phyloP scores from a whole-genome alignment of 2,113 vertebrate species.

The Corythaixoides concolor region DNA sequence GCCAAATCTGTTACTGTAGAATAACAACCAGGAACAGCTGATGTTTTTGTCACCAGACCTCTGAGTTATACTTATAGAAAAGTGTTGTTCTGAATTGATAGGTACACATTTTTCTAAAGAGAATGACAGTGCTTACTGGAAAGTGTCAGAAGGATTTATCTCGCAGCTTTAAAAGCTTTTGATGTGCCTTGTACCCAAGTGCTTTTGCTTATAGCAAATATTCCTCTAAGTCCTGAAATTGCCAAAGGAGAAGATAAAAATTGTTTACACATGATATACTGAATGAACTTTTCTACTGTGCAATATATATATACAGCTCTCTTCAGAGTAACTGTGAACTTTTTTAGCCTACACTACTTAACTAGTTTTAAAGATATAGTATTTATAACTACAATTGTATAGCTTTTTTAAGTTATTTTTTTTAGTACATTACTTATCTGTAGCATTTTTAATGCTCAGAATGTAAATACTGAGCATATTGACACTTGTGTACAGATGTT shows the following conservation, averaged over 20 bases:
- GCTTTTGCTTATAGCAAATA: slow-evolving; percentile 72
- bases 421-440: slow-evolving; percentile 65
- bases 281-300: slow-evolving; percentile 82
- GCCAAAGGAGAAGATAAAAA: slow-evolving; percentile 67
- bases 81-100: not conserved
- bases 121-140: slow-evolving; percentile 9
- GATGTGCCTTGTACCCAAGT: slow-evolving; percentile 78
- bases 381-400: slow-evolving; percentile 81
- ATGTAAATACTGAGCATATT: slow-evolving; percentile 13
- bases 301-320: slow-evolving; percentile 84
- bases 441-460: slow-evolving; percentile 45
- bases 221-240: slow-evolving; percentile 57
- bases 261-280: slow-evolving; percentile 76
- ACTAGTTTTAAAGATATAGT: slow-evolving; percentile 73
- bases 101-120: not conserved
- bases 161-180: slow-evolving; percentile 65
- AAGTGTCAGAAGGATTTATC: slow-evolving; percentile 7
- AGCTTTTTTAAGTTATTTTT: slow-evolving; percentile 80
- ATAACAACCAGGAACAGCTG: slow-evolving; percentile 57
- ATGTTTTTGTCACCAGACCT: not conserved
- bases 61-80: not conserved
- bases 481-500: slow-evolving; percentile 27
- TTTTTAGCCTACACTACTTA: slow-evolving; percentile 72
- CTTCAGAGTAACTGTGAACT: slow-evolving; percentile 79
- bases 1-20: slow-evolving; percentile 98